A percentile compares a stretch with the other conserved stretches of the same genome.
These are phyloP conservation scores for Plumapathes pennacea DNA, from an alignment of 92 coral and sea anemone genomes.

Conservation along the genomic window DNA sequence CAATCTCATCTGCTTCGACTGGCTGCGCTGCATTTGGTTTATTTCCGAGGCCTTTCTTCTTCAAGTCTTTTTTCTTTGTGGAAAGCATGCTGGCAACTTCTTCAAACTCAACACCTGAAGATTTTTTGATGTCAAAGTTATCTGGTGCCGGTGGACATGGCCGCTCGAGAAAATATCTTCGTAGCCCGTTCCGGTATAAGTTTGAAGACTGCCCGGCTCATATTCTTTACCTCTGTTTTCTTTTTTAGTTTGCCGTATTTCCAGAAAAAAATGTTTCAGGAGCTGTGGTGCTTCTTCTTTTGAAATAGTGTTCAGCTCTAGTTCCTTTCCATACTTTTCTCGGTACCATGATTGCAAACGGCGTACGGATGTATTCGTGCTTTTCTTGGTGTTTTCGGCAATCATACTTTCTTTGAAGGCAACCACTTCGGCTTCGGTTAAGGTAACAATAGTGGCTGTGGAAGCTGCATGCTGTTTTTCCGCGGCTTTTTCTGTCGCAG, in stretches of 20 bases:
- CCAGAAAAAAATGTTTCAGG: conserved; percentile 51
- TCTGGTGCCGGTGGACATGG: conserved; percentile 60
- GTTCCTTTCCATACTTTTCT: conserved; percentile 36
- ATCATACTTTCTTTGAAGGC: conserved; percentile 19
- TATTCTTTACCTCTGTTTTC: conserved; percentile 46
- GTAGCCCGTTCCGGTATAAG: conserved; percentile 48
- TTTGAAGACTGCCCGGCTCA: conserved; percentile 42
- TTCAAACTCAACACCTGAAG: conserved; percentile 28
- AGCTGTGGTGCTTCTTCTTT: conserved; percentile 37
- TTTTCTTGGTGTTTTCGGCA: conserved; percentile 52
- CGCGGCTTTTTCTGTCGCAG: no score
- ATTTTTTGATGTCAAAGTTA: conserved; percentile 46
- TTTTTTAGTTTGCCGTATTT: conserved; percentile 43
- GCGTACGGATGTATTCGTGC: conserved; percentile 51
- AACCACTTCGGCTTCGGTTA: conserved; percentile 18
- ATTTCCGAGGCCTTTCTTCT: conserved; percentile 48
- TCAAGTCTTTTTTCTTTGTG: conserved; percentile 35
- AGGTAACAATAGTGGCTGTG: conserved; percentile 22
- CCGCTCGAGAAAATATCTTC: conserved; percentile 47
- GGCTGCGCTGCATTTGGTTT: conserved; percentile 53
- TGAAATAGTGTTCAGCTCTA: conserved; percentile 15
- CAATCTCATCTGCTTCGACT: conserved; percentile 30
- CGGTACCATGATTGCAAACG: conserved; percentile 29
- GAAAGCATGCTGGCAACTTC: conserved; percentile 43
- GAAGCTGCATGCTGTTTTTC: no score